These are phyloP conservation scores for Parambassis ranga DNA, from an alignment of 2,797 vertebrate species.

Conservation along the genomic window DNA sequence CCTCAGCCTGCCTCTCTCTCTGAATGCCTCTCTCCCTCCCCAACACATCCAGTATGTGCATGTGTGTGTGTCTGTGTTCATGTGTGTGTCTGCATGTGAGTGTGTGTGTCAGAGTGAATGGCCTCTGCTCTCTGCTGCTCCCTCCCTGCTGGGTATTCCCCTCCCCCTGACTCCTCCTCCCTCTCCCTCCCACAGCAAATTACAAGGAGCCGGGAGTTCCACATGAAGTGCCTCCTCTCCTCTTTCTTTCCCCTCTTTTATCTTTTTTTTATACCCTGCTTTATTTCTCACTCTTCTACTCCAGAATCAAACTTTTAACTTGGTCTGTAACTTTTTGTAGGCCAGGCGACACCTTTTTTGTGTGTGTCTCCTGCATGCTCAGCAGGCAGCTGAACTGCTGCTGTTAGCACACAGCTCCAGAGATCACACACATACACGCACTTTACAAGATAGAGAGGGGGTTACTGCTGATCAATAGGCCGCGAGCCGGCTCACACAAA, in stretches of 20 bases:
- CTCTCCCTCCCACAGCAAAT: conserved; percentile 71
- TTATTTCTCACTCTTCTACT: neutral
- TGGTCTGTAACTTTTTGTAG: neutral
- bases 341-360: conserved; percentile 25
- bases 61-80: conserved; percentile 53
- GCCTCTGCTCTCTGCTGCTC: conserved; percentile 70
- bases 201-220: conserved; percentile 73
- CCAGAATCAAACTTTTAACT: conserved; percentile 15
- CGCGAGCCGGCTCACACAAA: conserved; percentile 62
- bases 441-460: conserved; percentile 41
- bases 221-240: conserved; percentile 52
- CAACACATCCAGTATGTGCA: conserved; percentile 57
- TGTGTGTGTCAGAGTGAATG: conserved; percentile 65
- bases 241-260: conserved; percentile 19
- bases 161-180: conserved; percentile 75
- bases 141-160: conserved; percentile 74
- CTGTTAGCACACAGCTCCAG: conserved; percentile 51
- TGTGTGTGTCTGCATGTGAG: conserved; percentile 46
- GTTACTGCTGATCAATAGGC: conserved; percentile 70
- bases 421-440: conserved; percentile 60
- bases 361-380: conserved; percentile 35
- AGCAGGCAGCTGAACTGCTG: conserved; percentile 52
- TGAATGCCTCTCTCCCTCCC: conserved; percentile 35
- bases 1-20: conserved; percentile 24
- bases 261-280: neutral